Evolutionary conservation across 2,888 invertebrate species (phyloP), one percentile per base, ranked within the genome.

Genomic region (Drosophila diplacantha): DNA sequence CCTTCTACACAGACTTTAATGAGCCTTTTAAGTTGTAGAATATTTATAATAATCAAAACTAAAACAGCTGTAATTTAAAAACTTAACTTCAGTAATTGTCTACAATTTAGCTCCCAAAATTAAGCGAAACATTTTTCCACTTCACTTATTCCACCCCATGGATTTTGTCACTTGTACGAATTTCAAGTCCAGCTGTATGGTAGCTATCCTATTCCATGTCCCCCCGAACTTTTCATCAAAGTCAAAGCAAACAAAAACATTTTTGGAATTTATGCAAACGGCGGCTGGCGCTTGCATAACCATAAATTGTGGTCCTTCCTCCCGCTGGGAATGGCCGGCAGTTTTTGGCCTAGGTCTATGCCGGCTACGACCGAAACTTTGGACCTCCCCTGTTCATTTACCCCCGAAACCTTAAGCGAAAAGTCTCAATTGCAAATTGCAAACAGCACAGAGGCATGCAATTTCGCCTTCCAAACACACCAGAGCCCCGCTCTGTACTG

Each of bases 351-450:
- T 59, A 43, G 59, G 58, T 56, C 31, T 61, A 51, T 37, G 29
- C 31, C 46, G 34, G 57, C 61, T 54, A 35, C 39, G 9, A 18
- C 12, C 7, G 9, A 14, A 31, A 54, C 20, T 52, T 34, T 34
- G 12, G n/a, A 12, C 49, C 8, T 20, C 49, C 49, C 14, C 55
- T 11, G 38, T 38, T 51, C 26, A 26, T 9, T 37, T 41, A 16
- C 22, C 53, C 41, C 58, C 31, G 43, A 51, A 32, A 41, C 59
- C 61, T 52, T 46, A 16, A 59, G 65, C 53, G 32, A 63, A 73
- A 81, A 75, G 79, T 72, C 83, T 83, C 80, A 81, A 82, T 81
- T 78, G 81, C 83, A 83, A 80, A 79, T 82, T 81, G 74, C 83
- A 82, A 79, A 61, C 69, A 73, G 73, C 79, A 75, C 73, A 75